Evolutionary conservation across 1,140 invertebrate genomes (phyloP), one percentile per base, ranked within the genome.

Genomic region (Episyrphus balteatus): DNA sequence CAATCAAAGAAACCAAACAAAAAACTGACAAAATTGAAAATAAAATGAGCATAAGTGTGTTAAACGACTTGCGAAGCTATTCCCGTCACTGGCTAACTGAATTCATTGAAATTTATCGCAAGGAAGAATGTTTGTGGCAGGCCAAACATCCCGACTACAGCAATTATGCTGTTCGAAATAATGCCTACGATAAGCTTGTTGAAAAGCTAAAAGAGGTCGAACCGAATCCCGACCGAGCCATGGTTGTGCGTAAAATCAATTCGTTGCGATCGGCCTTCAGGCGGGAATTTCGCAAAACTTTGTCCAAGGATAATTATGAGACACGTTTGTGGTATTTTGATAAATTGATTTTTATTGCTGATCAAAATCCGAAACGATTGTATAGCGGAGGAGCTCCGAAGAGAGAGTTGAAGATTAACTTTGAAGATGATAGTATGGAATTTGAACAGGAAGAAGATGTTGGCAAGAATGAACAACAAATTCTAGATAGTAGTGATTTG

Each of bases 131-230:
- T 37, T 47, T 69, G 33, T 70, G 65, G 68, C 61, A 67, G 47
- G 63, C 66, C 1, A 67, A 64, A 44, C 64, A 63, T 52, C 62
- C 61, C 12, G 66, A 69, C 39, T 69, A 68, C 48, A 65, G 62
- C 38, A 66, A 69, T 46, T 58, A 68, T 44, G 49, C 51, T 21
- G 51, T 54, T n/a, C 50, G 60, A 3, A 66, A 66, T 45, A 61
- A 56, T 46, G 57, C 62, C 10, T 66, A 66, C 51, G 63, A 66
- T 39, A 57, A 59, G 41, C 42, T 66, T 13, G 62, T 63, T 3
- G 62, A 66, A 50, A 66, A 66, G 36, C 48, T 66, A 0, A 66
- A 66, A 42, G 63, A 66, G 47, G 63, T 66, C 32, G 63, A 66
- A 46, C 62, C 63, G 13, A 62, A 61, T 55, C 62, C 63, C 14